A percentile compares a stretch with the other conserved stretches of the same genome.
phyloP scores from a whole-genome alignment of 2,797 vertebrate genomes.

The Cossypha niveicapilla region DNA sequence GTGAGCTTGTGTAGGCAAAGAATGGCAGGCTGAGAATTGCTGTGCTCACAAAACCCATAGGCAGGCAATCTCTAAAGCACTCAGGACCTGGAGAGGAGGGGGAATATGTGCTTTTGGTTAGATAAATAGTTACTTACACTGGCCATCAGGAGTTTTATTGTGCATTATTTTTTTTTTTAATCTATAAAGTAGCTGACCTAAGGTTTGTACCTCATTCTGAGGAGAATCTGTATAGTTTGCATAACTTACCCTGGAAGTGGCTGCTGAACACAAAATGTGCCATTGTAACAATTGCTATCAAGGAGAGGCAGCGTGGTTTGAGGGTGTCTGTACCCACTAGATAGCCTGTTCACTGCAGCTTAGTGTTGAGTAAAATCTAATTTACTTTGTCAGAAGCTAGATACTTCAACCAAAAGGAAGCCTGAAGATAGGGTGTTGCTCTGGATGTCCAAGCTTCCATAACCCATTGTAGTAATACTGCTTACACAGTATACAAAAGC shows the following conservation, averaged over 20 bases:
- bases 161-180: background rate
- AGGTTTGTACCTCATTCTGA: background rate
- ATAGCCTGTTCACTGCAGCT: background rate
- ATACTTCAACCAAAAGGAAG: background rate
- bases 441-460: background rate
- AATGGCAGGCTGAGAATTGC: background rate
- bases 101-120: background rate
- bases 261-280: background rate
- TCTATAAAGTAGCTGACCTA: background rate
- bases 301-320: background rate
- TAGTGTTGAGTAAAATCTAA: background rate
- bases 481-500: background rate
- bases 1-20: background rate
- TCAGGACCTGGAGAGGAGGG: fast-evolving
- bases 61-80: background rate
- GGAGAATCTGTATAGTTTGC: background rate
- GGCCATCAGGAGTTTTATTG: background rate
- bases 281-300: background rate
- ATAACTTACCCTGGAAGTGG: background rate
- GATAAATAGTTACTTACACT: background rate
- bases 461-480: background rate
- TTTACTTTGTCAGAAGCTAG: background rate
- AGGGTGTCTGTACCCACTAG: background rate
- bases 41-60: background rate
- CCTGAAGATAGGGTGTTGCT: background rate